Evolutionary conservation across 2,888 invertebrate species (phyloP).

Genomic region (Catotricha subobsoleta): DNA sequence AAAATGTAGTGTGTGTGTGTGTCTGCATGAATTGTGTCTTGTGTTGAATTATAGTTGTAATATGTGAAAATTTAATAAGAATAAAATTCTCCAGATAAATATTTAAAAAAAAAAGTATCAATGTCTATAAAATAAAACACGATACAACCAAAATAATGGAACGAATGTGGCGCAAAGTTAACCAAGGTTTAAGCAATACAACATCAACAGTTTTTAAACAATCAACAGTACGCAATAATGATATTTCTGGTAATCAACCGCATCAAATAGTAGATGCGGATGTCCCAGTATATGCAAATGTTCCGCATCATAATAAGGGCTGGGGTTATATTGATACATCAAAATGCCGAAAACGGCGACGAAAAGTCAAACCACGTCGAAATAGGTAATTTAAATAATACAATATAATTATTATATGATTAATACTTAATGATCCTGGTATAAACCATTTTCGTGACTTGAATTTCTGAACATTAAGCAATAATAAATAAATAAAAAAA

Average conservation of each 20-base stretch:
- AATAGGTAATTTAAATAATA: slow-evolving; percentile 17
- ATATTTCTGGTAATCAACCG: slow-evolving; percentile 22
- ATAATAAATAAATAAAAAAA: no score
- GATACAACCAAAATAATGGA: slow-evolving; percentile 18
- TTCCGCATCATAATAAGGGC: slow-evolving; percentile 25
- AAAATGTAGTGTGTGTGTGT: no score
- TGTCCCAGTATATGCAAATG: slow-evolving; percentile 2
- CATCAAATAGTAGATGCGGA: slow-evolving; percentile 23
- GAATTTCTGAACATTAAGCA: no score
- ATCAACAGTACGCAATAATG: slow-evolving; percentile 1
- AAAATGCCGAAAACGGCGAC: slow-evolving; percentile 5
- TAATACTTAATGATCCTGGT: no score
- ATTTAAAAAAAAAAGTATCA: neutral
- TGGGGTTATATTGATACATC: slow-evolving; percentile 20
- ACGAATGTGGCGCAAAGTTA: slow-evolving; percentile 31
- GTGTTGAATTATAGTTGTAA: neutral
- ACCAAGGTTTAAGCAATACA: slow-evolving; percentile 22
- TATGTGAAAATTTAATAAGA: neutral
- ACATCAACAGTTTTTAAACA: slow-evolving; percentile 4
- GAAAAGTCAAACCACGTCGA: slow-evolving; percentile 15
- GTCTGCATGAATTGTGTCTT: no score
- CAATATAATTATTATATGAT: no score
- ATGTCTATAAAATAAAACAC: neutral
- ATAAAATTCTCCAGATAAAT: neutral
- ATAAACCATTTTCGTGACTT: no score